Percentiles rank a stretch among this genome's conserved stretches.
Evolutionary conservation across 2,888 invertebrate genomes (phyloP).

Genomic region (Parnassius orleans): DNA sequence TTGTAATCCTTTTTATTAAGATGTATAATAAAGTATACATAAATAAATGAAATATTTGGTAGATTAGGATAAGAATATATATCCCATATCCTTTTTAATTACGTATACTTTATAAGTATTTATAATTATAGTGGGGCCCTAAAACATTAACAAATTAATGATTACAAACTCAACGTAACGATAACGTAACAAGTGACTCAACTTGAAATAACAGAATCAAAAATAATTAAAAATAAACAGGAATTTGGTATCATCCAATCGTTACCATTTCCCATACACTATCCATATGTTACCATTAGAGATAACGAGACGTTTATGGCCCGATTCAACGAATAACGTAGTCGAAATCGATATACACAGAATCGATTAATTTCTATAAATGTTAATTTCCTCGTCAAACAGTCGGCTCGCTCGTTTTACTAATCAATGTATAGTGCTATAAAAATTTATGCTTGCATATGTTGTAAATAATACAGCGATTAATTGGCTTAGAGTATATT

Average conservation of each 20-base stretch:
- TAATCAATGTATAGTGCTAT: slow-evolving; percentile 72
- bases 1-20: no score
- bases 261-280: slow-evolving; percentile 57
- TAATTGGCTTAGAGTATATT: slow-evolving; percentile 56
- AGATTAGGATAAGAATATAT: no score
- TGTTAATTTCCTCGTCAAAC: slow-evolving; percentile 75
- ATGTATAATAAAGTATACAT: no score
- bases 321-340: slow-evolving; percentile 50
- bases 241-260: slow-evolving; percentile 45
- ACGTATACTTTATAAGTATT: not conserved
- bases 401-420: slow-evolving; percentile 68
- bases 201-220: slow-evolving; percentile 39
- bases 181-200: slow-evolving; percentile 35
- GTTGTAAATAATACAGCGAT: slow-evolving; percentile 64
- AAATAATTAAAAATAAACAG: slow-evolving; percentile 64
- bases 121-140: not conserved
- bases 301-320: slow-evolving; percentile 74
- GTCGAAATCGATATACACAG: slow-evolving; percentile 57
- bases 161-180: slow-evolving; percentile 25
- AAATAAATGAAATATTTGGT: no score
- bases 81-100: no score
- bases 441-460: slow-evolving; percentile 60
- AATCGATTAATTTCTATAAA: slow-evolving; percentile 78
- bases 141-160: slow-evolving; percentile 2
- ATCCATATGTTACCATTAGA: slow-evolving; percentile 73